phyloP scores from a whole-genome alignment of 2,113 vertebrate species.

The Abramis brama region DNA sequence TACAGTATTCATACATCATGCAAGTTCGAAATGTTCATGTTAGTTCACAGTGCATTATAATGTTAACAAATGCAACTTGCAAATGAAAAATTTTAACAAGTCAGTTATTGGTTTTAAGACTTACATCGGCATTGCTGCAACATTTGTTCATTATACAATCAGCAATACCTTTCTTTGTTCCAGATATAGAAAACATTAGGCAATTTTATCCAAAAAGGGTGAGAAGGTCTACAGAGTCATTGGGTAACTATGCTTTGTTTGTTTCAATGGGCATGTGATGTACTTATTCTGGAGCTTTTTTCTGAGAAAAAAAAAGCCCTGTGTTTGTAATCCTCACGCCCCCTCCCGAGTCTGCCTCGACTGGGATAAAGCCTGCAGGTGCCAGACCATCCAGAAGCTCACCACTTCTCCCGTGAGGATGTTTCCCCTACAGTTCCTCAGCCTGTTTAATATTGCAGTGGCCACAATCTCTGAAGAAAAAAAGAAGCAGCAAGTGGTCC shows the following conservation, averaged over 20 bases:
- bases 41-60: no score
- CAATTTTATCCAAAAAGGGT: constrained; percentile 4
- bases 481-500: constrained; percentile 36
- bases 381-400: constrained; percentile 6
- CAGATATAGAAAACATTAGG: not conserved
- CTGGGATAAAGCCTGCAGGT: constrained; percentile 47
- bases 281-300: constrained; percentile 38
- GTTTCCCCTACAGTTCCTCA: constrained; percentile 63
- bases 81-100: not conserved
- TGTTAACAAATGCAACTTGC: no score
- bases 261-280: constrained; percentile 53
- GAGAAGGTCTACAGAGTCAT: constrained; percentile 5
- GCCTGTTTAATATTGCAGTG: constrained; percentile 60
- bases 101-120: not conserved
- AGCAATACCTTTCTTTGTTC: constrained; percentile 6
- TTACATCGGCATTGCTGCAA: not conserved
- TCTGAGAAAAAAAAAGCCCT: constrained; percentile 41
- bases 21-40: no score
- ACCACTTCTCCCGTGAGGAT: constrained; percentile 50
- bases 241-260: constrained; percentile 48
- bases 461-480: not conserved
- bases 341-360: constrained; percentile 34
- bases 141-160: constrained; percentile 23
- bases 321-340: constrained; percentile 43
- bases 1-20: no score